Conservation (phyloP, 1,140 invertebrate species). For the Sycophaga agraensis region DNA sequence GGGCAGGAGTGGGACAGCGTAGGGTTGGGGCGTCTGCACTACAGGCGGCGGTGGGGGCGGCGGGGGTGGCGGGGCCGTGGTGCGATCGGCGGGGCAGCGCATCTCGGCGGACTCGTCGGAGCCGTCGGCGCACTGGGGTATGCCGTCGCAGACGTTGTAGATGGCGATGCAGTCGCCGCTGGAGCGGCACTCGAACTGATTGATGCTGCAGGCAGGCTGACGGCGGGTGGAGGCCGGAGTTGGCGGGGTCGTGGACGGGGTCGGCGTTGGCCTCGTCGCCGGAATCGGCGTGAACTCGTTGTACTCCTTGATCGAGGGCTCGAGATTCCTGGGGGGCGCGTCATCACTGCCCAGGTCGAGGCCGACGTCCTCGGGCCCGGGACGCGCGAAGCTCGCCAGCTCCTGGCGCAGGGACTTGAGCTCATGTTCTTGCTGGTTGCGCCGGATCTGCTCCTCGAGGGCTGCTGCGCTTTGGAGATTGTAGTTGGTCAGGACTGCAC, state of each 20-base stretch:
- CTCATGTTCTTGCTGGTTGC: constrained; percentile 79
- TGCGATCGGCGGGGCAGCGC: constrained; percentile 65
- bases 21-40: constrained; percentile 35
- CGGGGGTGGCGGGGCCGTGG: constrained; percentile 39
- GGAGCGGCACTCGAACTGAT: constrained; percentile 84
- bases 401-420: constrained; percentile 71
- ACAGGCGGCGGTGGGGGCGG: background rate
- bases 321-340: background rate
- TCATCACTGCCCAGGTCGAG: too few relatives aligned
- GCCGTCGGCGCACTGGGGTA: constrained; percentile 88
- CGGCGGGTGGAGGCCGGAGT: too few relatives aligned
- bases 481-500: constrained; percentile 72
- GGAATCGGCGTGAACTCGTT: background rate
- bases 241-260: background rate
- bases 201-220: constrained; percentile 70
- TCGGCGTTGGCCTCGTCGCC: background rate
- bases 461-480: constrained; percentile 61
- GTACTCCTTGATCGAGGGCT: constrained; percentile 10
- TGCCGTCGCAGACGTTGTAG: constrained; percentile 94
- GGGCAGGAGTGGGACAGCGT: constrained; percentile 32
- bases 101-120: constrained; percentile 86
- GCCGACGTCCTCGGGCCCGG: too few relatives aligned
- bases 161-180: constrained; percentile 90
- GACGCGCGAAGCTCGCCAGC: too few relatives aligned
- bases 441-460: constrained; percentile 69